Conservation (phyloP, 2,888 invertebrate species). For the Disparrhopalites patrizii region DNA sequence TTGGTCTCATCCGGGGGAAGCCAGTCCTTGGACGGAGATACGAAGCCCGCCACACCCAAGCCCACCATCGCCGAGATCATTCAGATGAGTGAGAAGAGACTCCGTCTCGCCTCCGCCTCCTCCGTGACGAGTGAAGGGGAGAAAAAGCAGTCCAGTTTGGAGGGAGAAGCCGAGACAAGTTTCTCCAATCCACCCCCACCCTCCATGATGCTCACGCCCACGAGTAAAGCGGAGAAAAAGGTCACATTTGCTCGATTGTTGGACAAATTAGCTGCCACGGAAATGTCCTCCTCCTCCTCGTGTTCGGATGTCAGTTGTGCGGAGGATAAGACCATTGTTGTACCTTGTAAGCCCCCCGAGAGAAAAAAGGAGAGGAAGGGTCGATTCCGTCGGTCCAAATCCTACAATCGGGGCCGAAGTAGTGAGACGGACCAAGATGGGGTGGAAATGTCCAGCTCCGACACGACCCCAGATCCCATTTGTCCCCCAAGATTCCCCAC, state of each 20-base stretch:
- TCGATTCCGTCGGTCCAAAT: constrained; percentile 54
- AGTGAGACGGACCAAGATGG: constrained; percentile 52
- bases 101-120: constrained; percentile 46
- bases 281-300: constrained; percentile 57
- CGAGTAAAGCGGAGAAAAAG: constrained; percentile 47
- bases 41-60: constrained; percentile 63
- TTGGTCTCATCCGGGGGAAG: constrained; percentile 55
- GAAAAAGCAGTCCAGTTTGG: constrained; percentile 23
- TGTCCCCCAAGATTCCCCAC: constrained; percentile 50
- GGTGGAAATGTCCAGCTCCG: constrained; percentile 65
- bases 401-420: constrained; percentile 71
- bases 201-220: constrained; percentile 33
- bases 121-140: constrained; percentile 36
- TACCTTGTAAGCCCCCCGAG: constrained; percentile 30
- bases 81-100: constrained; percentile 64
- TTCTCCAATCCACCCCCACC: constrained; percentile 30
- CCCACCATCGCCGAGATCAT: constrained; percentile 69
- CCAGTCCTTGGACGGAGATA: constrained; percentile 50
- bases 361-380: constrained; percentile 46
- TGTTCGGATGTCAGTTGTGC: constrained; percentile 51
- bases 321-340: constrained; percentile 46
- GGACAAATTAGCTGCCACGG: constrained; percentile 48
- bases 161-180: constrained; percentile 43
- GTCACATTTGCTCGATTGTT: constrained; percentile 52
- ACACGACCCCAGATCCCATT: constrained; percentile 48